Conservation (phyloP, 2,888 invertebrate genomes). For the Caenorhabditis sinica region DNA sequence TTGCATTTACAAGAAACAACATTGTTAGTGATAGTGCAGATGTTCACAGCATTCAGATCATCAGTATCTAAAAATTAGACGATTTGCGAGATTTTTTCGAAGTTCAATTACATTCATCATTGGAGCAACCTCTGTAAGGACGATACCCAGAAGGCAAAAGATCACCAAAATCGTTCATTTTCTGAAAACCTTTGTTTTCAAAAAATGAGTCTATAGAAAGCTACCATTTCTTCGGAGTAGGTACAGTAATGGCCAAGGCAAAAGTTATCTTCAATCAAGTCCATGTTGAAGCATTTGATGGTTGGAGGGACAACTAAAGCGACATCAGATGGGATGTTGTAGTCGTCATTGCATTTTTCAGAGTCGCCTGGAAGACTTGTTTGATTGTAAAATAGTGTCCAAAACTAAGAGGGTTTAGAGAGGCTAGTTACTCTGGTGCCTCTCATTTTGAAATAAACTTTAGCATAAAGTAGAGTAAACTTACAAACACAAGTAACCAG, state of each 20-base stretch:
- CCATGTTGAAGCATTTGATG: constrained; percentile 16
- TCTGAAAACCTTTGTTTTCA: constrained; percentile 1
- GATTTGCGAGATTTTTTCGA: background rate
- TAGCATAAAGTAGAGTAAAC: no score
- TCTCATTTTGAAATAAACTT: no score
- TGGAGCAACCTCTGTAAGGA: constrained; percentile 19
- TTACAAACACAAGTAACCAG: constrained; percentile 41
- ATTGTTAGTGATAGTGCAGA: constrained; percentile 1
- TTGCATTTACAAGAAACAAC: constrained; percentile 20
- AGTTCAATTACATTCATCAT: constrained; percentile 17
- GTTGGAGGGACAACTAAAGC: constrained; percentile 10
- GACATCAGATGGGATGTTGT: constrained; percentile 20
- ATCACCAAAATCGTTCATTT: constrained; percentile 38
- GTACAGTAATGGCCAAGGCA: constrained; percentile 41
- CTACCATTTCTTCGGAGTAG: background rate
- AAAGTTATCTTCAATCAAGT: constrained; percentile 15
- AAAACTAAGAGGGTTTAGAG: background rate
- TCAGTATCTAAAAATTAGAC: constrained; percentile 13
- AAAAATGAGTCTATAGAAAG: background rate
- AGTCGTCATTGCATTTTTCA: constrained; percentile 40
- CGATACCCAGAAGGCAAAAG: background rate
- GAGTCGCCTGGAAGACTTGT: constrained; percentile 18
- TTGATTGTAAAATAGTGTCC: no score
- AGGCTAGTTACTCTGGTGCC: no score
- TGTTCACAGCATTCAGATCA: constrained; percentile 24